Percentiles rank a stretch among this genome's conserved stretches.
phyloP scores from a whole-genome alignment of 2,797 vertebrate species.

The Petrocephalus sullivani region DNA sequence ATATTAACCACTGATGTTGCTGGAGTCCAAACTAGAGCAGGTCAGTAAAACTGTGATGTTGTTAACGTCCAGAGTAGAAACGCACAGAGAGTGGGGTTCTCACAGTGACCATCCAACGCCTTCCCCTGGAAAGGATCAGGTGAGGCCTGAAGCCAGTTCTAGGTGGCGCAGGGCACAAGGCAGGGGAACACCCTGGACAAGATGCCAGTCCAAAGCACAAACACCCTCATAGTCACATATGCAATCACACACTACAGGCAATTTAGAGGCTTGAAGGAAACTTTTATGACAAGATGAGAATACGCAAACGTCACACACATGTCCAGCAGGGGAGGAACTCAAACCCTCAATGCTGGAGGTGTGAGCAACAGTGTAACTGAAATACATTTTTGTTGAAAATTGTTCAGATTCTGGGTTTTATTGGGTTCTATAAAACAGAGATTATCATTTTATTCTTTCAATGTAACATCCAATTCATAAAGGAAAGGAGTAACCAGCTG shows the following conservation, averaged over 20 bases:
- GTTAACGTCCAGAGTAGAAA: neutral
- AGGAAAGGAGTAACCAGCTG: neutral
- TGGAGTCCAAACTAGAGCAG: neutral
- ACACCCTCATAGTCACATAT: neutral
- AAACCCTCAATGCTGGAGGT: neutral
- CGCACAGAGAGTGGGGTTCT: neutral
- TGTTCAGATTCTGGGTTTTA: neutral
- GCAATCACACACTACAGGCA: neutral
- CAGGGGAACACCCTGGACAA: neutral
- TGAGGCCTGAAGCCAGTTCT: neutral
- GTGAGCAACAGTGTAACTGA: neutral
- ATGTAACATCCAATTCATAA: neutral
- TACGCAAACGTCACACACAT: neutral
- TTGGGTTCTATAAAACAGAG: neutral
- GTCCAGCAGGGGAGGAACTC: neutral
- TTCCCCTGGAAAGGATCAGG: neutral
- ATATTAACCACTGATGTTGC: neutral
- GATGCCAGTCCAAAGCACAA: neutral
- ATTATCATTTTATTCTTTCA: neutral
- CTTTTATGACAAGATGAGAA: neutral
- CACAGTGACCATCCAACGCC: neutral
- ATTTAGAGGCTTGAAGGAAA: neutral
- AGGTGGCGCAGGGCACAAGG: neutral
- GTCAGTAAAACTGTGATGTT: neutral
- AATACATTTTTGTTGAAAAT: neutral